phyloP scores from a whole-genome alignment of 1,140 invertebrate genomes.

The Camponotus floridanus region DNA sequence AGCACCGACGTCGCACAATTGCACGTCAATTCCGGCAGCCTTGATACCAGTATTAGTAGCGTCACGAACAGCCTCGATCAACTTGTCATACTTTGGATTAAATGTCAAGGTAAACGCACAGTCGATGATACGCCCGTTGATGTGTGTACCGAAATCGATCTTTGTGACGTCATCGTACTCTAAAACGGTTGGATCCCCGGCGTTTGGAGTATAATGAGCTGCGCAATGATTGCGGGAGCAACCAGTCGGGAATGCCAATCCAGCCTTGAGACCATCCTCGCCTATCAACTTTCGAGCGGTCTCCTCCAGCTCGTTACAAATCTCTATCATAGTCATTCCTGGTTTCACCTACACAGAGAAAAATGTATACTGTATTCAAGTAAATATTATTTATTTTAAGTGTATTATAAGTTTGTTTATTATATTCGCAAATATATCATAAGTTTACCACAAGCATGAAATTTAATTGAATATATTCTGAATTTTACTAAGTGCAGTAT shows the following conservation, averaged over 20 bases:
- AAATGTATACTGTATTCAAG: too few species aligned
- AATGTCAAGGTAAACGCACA: constrained; percentile 99
- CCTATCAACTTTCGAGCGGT: constrained; percentile 96
- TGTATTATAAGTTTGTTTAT: too few species aligned
- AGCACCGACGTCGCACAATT: constrained; percentile 98
- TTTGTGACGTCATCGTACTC: constrained; percentile 99
- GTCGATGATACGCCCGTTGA: constrained; percentile 99
- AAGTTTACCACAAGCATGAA: too few species aligned
- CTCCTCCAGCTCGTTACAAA: constrained; percentile 98
- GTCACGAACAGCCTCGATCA: constrained; percentile 98
- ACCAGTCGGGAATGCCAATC: constrained; percentile 99
- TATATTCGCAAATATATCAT: too few species aligned
- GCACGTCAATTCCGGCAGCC: constrained; percentile 98
- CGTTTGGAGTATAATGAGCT: constrained; percentile 99
- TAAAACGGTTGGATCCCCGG: constrained; percentile 98
- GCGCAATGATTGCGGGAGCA: constrained; percentile 99
- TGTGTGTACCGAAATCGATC: constrained; percentile 99
- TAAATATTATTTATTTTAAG: too few species aligned
- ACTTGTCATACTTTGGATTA: constrained; percentile 98
- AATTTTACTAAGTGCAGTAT: too few species aligned
- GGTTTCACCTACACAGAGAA: constrained; percentile 99
- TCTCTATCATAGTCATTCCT: constrained; percentile 99
- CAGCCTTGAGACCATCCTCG: constrained; percentile 98
- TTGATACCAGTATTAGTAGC: constrained; percentile 99
- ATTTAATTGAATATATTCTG: too few species aligned